A percentile compares a stretch with the other conserved stretches of the same genome.
Conservation (phyloP, 2,888 invertebrate genomes). For the Diploptera punctata region DNA sequence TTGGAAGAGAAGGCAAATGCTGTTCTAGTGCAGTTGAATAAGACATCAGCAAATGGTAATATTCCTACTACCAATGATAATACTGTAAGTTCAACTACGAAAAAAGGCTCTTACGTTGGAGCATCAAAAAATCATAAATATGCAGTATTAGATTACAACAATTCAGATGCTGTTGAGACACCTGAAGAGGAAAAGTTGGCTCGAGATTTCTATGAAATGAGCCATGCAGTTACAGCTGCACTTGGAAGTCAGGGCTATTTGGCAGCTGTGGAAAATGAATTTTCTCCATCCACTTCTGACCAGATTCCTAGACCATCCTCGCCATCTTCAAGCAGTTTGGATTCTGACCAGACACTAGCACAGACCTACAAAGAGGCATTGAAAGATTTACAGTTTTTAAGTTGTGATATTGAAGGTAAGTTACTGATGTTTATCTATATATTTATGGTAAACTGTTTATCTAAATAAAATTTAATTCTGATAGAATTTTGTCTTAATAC, state of each 20-base stretch:
- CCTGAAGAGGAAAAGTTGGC: slow-evolving; percentile 37
- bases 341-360: slow-evolving; percentile 15
- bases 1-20: slow-evolving; percentile 37
- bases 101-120: too few species aligned
- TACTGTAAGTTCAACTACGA: too few species aligned
- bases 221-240: slow-evolving; percentile 21
- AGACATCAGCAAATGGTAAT: slow-evolving; percentile 31
- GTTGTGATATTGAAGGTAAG: slow-evolving; percentile 44
- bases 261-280: neutral
- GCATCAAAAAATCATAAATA: neutral
- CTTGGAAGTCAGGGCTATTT: slow-evolving; percentile 22
- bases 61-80: too few species aligned
- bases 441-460: neutral
- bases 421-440: too few species aligned
- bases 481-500: neutral
- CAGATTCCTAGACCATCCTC: neutral
- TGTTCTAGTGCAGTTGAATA: slow-evolving; percentile 30
- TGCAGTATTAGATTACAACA: neutral
- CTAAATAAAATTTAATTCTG: neutral
- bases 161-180: neutral
- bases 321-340: neutral
- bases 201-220: slow-evolving; percentile 38
- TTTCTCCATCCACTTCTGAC: slow-evolving; percentile 18
- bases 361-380: slow-evolving; percentile 38
- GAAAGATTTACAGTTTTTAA: slow-evolving; percentile 41